Evolutionary conservation across 2,113 vertebrate species (phyloP), one percentile per base, ranked within the genome.

Genomic region (Osmerus mordax): DNA sequence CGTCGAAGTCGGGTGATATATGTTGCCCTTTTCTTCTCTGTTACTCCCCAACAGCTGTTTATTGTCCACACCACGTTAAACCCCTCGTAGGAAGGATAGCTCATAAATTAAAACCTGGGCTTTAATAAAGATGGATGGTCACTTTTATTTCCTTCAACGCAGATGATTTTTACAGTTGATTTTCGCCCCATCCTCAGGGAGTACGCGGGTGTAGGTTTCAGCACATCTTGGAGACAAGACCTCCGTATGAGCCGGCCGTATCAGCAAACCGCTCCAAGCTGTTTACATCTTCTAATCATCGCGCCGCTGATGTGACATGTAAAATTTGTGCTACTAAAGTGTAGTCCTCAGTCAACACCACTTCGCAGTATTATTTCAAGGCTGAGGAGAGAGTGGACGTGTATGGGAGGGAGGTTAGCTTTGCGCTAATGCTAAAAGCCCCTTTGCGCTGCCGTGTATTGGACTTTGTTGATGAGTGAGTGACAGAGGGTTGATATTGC

Each of bases 271-370:
- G 73, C 81, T 90, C 80, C 54, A 74, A 84, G 84, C 80, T 89
- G 90, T 91, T 91, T 90, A 89, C 77, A 65, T 66, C 75, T 84
- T 72, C 81, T 87, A 87, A 84, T 91, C 91, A 89, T 88, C 86
- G 73, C 81, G 61, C 67, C 3, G 73, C 76, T 83, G 74, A 78
- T 77, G 78, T 72, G 81, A 77, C 83, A 72, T 67, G 81, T 78
- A 75, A 80, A 80, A 84, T 86, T 87, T 87, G 71, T 75, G 60
- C 65, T 74, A 66, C 60, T 73, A 56, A 79, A 76, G 18, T 18
- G 47, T 19, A 19, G 62, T 23, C 18, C 28, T 75, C 72, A 18
- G 11, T 79, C 74, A 72, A 14, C 71, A 65, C 79, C 67, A 65
- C 71, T 71, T 18, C 55, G 65, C 58, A 71, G 62, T 78, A 69